Evolutionary conservation across 2,113 vertebrate genomes (phyloP), one percentile per base, ranked within the genome.

Genomic region (Saccopteryx bilineata): DNA sequence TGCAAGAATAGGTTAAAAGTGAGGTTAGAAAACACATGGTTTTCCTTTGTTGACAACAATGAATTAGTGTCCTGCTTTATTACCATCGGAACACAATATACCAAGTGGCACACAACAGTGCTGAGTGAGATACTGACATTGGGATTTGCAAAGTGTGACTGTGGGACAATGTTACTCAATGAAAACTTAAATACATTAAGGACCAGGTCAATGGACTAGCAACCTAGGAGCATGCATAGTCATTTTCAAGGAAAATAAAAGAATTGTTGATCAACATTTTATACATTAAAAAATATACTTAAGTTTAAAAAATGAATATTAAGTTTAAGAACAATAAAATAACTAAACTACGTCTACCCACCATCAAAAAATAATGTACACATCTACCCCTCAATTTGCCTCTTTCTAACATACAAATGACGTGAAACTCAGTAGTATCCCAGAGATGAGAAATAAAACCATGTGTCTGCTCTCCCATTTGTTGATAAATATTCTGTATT

Each of bases 241-340:
- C 46, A 39, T 39, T 39, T 39, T 39, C 39, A 24, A 68, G 9
- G 19, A 75, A 52, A 94, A 2, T 5, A 1, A 60, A 60, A 26
- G 26, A 31, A 24, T 5, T 14, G 33, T 5, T 33, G 7, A n/a
- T 9, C 54, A 9, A 68, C 2, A 31, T 8, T 78, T 58, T 28
- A 26, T 10, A 33, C 9, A 69, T 80, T 28, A 75, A 72, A 91
- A 87, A 87, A 50, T 12, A 33, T 10, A 54, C 18, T 94, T 85
- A 69, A 79, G 33, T 56, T 76, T 68, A 92, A 68, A 9, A 23
- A 33, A 39, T 39, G 3, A 39, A 39, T 39, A 39, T 94, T 85
- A 69, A 79, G 33, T 56, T 76, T 68, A 92, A 68, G 12, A 23
- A 33, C 33, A 87, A 23, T 2, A 75, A 92, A 95, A 87, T 63